Evolutionary conservation across 2,888 invertebrate genomes (phyloP), one percentile per base, ranked within the genome.

Genomic region (Euproctis similis): DNA sequence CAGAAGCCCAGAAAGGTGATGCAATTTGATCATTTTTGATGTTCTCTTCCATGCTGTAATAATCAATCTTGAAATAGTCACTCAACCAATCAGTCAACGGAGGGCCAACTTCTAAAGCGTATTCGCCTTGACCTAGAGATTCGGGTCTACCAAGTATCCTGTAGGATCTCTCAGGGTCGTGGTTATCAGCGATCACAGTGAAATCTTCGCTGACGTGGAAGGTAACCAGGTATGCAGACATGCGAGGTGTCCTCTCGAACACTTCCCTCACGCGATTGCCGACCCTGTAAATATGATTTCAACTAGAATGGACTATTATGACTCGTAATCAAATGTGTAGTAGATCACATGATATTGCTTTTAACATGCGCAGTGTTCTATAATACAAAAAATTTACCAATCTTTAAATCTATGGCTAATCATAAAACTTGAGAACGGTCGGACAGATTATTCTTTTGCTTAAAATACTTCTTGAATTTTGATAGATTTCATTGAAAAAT

Each of bases 151-250:
- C 81, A 1, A 82, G 52, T 24, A 84, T 74, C 6, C 81, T 70
- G 31, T 84, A 84, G 1, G 80, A 58, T 10, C 51, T 58, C 1
- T 21, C 36, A 0, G 18, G 2, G 25, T 76, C 51, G 1, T 63
- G 46, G 32, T 78, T 73, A 5, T 75, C 64, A 8, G 82, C 81
- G 8, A 84, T 73, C 0, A 70, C 69, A 1, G 37, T 52, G 20
- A 81, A 84, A 12, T 74, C 71, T 36, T 80, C 78, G 28, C 81
- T 81, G 8, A 84, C 73, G 28, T 84, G 84, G 57, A 96, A 89
- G 0, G 95, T 94, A 1, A 96, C 87, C 20, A 96, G 72, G 56
- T 97, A 97, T 0, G 95, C 92, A 2, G 94, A 91, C 93, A 95
- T 95, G 36, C 75, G 70, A 0, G 90, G 89, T 0, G 90, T 89